Evolutionary conservation across 2,797 vertebrate genomes (phyloP).

Genomic region (Amphiprion clarkii): DNA sequence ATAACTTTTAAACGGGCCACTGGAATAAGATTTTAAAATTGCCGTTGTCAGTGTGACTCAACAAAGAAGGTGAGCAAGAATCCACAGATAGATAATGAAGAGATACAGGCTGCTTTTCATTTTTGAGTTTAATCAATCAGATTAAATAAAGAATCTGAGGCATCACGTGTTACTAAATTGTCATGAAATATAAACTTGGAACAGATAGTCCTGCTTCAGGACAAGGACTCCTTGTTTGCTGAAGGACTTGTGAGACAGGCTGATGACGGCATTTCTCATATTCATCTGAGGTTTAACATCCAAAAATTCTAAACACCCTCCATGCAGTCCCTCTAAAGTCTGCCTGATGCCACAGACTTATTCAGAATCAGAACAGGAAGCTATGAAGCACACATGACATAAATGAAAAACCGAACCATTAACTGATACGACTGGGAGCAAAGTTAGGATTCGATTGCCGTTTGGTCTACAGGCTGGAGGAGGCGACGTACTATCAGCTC

Average conservation of each 20-base stretch:
- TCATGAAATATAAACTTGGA: no score
- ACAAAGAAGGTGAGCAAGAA: no score
- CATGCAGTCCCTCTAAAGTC: no score
- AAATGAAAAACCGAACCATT: conserved; percentile 5
- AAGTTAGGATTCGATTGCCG: conserved; percentile 79
- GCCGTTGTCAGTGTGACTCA: no score
- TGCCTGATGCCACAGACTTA: no score
- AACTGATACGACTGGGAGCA: neutral
- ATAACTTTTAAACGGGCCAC: no score
- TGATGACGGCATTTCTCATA: neutral
- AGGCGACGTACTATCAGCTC: conserved; percentile 88
- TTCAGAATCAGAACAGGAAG: neutral
- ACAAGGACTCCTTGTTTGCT: no score
- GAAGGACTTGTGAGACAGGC: neutral
- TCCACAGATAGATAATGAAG: conserved; percentile 26
- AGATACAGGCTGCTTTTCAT: conserved; percentile 24
- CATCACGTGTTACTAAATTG: neutral
- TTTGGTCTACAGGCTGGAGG: conserved; percentile 84
- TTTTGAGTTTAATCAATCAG: neutral
- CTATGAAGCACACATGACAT: neutral
- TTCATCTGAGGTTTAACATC: neutral
- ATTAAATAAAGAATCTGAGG: neutral
- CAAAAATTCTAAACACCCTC: neutral
- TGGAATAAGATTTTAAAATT: no score
- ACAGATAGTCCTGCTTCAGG: no score